A percentile compares a stretch with the other conserved stretches of the same genome.
These are phyloP conservation scores for Xiphorhynchus elegans DNA, from an alignment of 2,113 vertebrate species.

Conservation along the genomic window DNA sequence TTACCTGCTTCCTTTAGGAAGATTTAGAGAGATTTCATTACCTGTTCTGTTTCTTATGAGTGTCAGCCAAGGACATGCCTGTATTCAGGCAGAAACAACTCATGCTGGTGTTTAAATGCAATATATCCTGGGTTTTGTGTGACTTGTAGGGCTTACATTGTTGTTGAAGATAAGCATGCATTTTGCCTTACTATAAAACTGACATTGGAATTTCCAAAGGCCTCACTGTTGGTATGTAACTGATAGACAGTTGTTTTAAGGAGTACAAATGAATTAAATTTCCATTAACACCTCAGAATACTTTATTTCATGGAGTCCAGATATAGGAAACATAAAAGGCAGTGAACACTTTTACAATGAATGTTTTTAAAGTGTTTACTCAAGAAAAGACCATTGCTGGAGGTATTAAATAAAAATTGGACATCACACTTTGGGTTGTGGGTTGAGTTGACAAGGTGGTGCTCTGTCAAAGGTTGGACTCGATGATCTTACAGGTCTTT, in stretches of 20 bases:
- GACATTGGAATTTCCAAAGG: neutral
- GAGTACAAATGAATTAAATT: neutral
- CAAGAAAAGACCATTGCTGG: neutral
- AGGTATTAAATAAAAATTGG: neutral
- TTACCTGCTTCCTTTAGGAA: neutral
- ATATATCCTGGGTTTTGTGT: neutral
- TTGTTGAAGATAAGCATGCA: neutral
- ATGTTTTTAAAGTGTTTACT: neutral
- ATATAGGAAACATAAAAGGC: neutral
- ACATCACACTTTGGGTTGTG: accelerated
- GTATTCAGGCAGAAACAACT: neutral
- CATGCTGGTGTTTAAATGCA: neutral
- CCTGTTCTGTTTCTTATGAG: neutral
- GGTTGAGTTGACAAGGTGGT: neutral
- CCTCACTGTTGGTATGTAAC: neutral
- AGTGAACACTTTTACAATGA: neutral
- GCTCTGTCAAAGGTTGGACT: neutral
- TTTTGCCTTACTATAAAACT: neutral
- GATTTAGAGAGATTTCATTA: neutral
- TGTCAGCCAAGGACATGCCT: neutral
- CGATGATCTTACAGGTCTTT: accelerated
- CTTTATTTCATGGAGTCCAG: neutral
- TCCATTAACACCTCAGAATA: neutral
- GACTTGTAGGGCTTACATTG: neutral
- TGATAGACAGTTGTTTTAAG: neutral